Conservation (phyloP, 2,113 vertebrate genomes). For the Aythya baeri region DNA sequence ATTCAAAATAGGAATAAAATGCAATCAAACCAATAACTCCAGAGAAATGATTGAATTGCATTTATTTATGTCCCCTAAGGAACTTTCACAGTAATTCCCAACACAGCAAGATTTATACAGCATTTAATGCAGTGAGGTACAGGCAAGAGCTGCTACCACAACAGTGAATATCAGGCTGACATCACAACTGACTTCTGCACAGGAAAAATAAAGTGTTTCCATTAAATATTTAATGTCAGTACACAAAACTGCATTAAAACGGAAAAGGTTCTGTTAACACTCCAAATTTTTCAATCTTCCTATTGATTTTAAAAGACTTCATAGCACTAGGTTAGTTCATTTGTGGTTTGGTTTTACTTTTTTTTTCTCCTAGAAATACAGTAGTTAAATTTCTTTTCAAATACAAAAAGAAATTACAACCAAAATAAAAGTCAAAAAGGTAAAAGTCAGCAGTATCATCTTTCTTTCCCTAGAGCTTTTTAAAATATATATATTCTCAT, state of each 20-base stretch:
- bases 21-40: neutral
- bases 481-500: too few relatives aligned
- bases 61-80: neutral
- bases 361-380: fast-evolving
- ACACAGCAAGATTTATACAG: neutral
- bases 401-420: neutral
- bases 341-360: neutral
- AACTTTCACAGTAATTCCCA: neutral
- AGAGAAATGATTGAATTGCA: neutral
- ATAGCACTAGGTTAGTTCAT: fast-evolving
- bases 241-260: neutral
- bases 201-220: neutral
- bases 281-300: neutral
- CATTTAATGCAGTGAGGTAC: neutral
- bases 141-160: neutral
- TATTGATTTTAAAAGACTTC: neutral
- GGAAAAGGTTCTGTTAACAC: neutral
- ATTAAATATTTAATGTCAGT: neutral
- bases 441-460: neutral
- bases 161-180: neutral
- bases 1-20: neutral
- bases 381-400: neutral
- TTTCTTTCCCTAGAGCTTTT: neutral
- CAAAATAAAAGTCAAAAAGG: neutral
- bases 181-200: neutral